Base-by-base conservation (phyloP, 2,888 invertebrate genomes). In the Trissonchulus sp. region DNA sequence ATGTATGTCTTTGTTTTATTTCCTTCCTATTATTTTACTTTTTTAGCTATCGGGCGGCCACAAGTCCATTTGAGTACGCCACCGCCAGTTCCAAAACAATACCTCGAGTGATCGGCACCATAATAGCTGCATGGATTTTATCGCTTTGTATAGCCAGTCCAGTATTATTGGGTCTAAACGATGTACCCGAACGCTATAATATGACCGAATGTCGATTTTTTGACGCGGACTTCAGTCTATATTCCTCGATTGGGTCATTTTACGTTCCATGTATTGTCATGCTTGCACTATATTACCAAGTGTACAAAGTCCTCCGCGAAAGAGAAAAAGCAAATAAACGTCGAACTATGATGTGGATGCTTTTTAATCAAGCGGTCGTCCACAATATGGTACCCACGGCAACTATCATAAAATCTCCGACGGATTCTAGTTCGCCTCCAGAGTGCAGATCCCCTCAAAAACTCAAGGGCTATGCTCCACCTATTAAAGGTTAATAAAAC, bases 21-120 rank as follows among this genome's bases (percentile, higher is more conserved):
- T n/a, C n/a, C n/a, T n/a, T n/a, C n/a, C n/a, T n/a, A n/a, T n/a
- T n/a, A n/a, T n/a, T n/a, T 38, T 2, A 18, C 30, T 68, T 63
- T 78, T 81, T 35, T 83, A 98, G 98, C 89, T 99, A 95, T 87
- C 96, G 98, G 83, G 99, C 99, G 79, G 98, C 99, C 81, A 98
- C 97, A 69, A 93, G 94, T 86, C 99, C 99, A 83, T 97, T 99
- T 85, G 94, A 97, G 87, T 99, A 99, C 88, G 95, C 97, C 77
- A 94, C 95, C 85, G 96, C 97, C 89, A 94, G 95, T 89, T 48
- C 48, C 8, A 97, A 94, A 89, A 94, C 92, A 87, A 89, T 91
- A 74, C 84, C 85, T 28, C 90, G 98, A 78, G 94, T 97, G 68
- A 93, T 93, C 90, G 87, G 94, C 85, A 96, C 96, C 82, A 93